Evolutionary conservation across 35 echinoderm and acorn worm species (phyloP).

Genomic region (Holothuria glaberrima): DNA sequence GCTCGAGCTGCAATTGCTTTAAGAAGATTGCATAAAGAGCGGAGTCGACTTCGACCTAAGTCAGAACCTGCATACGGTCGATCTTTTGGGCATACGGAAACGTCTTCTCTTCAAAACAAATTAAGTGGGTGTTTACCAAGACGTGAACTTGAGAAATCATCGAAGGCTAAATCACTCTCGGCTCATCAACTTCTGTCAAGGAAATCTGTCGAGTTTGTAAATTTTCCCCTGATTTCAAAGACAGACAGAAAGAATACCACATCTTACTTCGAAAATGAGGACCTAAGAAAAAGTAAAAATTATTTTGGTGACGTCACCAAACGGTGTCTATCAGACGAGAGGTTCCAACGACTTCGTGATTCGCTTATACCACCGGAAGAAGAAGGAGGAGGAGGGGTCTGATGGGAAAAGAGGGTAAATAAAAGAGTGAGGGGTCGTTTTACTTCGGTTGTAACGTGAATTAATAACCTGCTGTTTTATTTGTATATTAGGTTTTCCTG

Average conservation of each 20-base stretch:
- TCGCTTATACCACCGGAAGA: conserved; percentile 9
- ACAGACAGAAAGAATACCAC: background rate
- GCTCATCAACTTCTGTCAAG: background rate
- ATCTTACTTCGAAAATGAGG: background rate
- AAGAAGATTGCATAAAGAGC: background rate
- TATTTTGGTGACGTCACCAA: conserved; percentile 53
- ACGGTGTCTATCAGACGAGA: conserved; percentile 14
- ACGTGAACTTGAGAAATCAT: background rate
- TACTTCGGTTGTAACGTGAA: too few species aligned
- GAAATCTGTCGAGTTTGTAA: background rate
- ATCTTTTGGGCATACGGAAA: background rate
- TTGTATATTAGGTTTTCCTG: too few species aligned
- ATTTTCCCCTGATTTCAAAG: conserved; percentile 5
- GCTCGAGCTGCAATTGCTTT: background rate
- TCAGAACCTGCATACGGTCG: background rate
- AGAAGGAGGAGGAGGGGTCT: background rate
- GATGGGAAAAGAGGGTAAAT: too few species aligned
- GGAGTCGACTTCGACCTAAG: background rate
- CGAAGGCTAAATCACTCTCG: background rate
- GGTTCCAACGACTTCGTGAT: conserved; percentile 12
- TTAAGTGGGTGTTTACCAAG: background rate
- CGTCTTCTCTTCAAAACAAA: background rate
- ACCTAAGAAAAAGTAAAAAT: conserved; percentile 10
- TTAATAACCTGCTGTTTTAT: too few species aligned
- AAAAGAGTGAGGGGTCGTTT: too few species aligned